phyloP scores from a whole-genome alignment of 2,113 vertebrate genomes.

The Thymallus thymallus region DNA sequence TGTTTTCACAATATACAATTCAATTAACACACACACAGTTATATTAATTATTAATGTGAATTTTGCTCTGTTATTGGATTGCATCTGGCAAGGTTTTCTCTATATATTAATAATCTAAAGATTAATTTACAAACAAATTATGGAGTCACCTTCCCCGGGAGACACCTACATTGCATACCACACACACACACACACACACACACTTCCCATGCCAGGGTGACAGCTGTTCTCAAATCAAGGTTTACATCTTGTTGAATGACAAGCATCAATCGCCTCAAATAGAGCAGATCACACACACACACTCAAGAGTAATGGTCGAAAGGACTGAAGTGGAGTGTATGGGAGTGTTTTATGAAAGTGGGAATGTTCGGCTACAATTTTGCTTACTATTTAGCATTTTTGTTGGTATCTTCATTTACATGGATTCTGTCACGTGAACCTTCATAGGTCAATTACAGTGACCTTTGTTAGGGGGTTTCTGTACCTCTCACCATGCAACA shows the following conservation, averaged over 20 bases:
- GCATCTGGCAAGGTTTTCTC: not conserved
- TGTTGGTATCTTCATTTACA: not conserved
- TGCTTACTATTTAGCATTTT: too few species aligned
- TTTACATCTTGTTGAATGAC: not conserved
- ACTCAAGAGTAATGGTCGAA: not conserved
- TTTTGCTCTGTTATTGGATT: too few species aligned
- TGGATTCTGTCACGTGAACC: not conserved
- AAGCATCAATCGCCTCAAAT: not conserved
- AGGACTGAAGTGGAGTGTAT: too few species aligned
- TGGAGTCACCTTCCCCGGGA: not conserved
- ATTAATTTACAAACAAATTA: not conserved
- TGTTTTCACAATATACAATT: too few species aligned
- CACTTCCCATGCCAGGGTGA: not conserved
- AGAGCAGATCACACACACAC: not conserved
- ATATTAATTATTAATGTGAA: too few species aligned
- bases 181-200: not conserved
- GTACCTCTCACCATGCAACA: not conserved
- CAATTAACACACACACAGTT: too few species aligned
- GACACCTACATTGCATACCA: not conserved
- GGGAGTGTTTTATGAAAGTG: too few species aligned
- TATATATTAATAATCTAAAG: not conserved
- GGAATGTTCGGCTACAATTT: too few species aligned
- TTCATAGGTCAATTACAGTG: not conserved
- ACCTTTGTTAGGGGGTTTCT: not conserved
- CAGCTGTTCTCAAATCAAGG: not conserved